Evolutionary conservation across 2,888 invertebrate species (phyloP).

Genomic region (Euzetes globulus): DNA sequence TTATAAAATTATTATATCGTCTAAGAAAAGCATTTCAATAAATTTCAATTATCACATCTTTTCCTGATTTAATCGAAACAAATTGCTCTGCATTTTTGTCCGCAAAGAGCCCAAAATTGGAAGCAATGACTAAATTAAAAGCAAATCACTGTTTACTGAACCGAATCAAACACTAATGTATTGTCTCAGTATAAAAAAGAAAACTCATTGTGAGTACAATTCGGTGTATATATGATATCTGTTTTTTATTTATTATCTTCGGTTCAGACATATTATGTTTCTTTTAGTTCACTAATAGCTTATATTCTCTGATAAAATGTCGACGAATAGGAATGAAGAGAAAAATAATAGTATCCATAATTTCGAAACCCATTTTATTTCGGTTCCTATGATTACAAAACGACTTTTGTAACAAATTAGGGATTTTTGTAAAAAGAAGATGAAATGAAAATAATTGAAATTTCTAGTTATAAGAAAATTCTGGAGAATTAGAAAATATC

Average conservation of each 20-base stretch:
- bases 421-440: neutral
- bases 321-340: neutral
- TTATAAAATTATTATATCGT: neutral
- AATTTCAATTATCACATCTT: neutral
- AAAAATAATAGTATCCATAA: neutral
- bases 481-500: neutral
- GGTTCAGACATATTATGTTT: conserved; percentile 18
- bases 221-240: neutral
- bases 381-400: neutral
- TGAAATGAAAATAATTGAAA: neutral
- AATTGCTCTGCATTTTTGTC: neutral
- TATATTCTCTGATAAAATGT: conserved; percentile 7
- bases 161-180: neutral
- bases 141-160: neutral
- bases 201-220: neutral
- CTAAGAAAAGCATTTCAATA: neutral
- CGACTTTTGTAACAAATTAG: neutral
- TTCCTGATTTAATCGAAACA: neutral
- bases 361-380: neutral
- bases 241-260: conserved; percentile 6
- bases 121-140: conserved; percentile 8
- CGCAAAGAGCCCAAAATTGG: neutral
- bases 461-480: neutral
- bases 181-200: neutral
- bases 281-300: conserved; percentile 22